Evolutionary conservation across 2,797 vertebrate genomes (phyloP), one percentile per base, ranked within the genome.

Genomic region (Nothura maculosa): DNA sequence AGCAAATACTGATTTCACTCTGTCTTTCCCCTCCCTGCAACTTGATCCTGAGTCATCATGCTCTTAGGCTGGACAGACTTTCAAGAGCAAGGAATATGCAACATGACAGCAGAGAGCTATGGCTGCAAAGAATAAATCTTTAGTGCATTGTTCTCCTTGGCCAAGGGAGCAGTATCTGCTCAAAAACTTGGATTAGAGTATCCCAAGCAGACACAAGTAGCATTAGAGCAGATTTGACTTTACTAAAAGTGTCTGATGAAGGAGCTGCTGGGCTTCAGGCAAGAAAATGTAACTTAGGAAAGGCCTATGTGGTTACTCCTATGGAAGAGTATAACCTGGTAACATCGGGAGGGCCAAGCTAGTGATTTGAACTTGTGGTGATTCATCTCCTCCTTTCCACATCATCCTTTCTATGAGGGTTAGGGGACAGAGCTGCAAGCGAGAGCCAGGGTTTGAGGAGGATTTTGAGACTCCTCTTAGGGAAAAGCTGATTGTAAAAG

Each of bases 391-490:
- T 50, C 32, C 42, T 78, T 34, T 48, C 38, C 32, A 52, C 58
- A 62, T 55, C 45, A 69, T 66, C 75, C 60, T 34, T 85, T 20
- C 38, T 66, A 42, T n/a, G 67, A 18, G 24, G 36, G 42, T 42
- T 34, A 9, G 40, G 62, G 34, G 43, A 42, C 42, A 69, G 54
- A 77, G 54, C 20, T 18, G 4, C 42, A 81, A 85, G 73, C 25
- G 45, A 61, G 34, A 60, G 34, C 18, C 1, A 10, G 52, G 38
- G 30, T 27, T 42, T 34, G 14, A 27, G 82, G 36, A 66, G 45
- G 32, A 32, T 64, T 64, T n/a, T 61, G 36, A 82, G 58, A 13
- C 54, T 24, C 12, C 16, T 28, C 12, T 45, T 0, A 0, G 40
- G 18, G 27, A 75, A 22, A 60, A 5, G 12, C 22, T 86, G 83